Percentiles rank a stretch among this genome's conserved stretches.
These are phyloP conservation scores for Scaptodrosophila lebanonensis DNA, from an alignment of 1,140 invertebrate species.

Conservation along the genomic window DNA sequence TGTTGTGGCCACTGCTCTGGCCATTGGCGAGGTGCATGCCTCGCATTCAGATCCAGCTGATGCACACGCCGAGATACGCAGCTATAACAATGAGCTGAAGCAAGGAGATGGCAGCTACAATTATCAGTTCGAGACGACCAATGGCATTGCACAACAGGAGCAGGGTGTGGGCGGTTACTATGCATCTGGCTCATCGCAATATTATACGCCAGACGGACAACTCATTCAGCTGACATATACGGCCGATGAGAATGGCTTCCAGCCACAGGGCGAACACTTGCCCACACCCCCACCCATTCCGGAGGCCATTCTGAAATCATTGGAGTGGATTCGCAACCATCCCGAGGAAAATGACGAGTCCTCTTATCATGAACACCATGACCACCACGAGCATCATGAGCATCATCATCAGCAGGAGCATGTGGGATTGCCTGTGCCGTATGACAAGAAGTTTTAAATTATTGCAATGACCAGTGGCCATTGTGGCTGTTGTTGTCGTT, in stretches of 20 bases:
- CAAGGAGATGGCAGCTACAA: conserved; percentile 78
- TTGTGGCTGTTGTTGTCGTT: conserved; percentile 4
- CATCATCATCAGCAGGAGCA: conserved; percentile 14
- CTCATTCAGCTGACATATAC: conserved; percentile 79
- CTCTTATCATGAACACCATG: conserved; percentile 16
- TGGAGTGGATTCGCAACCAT: conserved; percentile 79
- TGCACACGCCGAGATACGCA: conserved; percentile 63
- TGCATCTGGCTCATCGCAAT: conserved; percentile 62
- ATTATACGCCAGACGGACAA: conserved; percentile 75
- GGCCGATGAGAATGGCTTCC: conserved; percentile 81
- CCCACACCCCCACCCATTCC: conserved; percentile 78
- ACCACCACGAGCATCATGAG: conserved; percentile 30
- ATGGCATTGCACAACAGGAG: conserved; percentile 81
- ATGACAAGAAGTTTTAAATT: conserved; percentile 57
- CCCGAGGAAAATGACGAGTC: conserved; percentile 56
- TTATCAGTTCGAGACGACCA: conserved; percentile 80
- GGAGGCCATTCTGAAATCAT: conserved; percentile 63
- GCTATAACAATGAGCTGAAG: conserved; percentile 58
- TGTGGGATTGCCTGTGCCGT: conserved; percentile 53
- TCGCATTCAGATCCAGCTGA: conserved; percentile 50
- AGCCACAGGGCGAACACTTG: conserved; percentile 78
- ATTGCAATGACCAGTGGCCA: neutral
- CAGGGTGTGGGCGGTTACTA: conserved; percentile 77
- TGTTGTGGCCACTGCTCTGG: neutral
- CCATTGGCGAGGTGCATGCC: conserved; percentile 23